These are phyloP conservation scores for Plebejus anna DNA, from an alignment of 2,888 invertebrate genomes.

Conservation along the genomic window DNA sequence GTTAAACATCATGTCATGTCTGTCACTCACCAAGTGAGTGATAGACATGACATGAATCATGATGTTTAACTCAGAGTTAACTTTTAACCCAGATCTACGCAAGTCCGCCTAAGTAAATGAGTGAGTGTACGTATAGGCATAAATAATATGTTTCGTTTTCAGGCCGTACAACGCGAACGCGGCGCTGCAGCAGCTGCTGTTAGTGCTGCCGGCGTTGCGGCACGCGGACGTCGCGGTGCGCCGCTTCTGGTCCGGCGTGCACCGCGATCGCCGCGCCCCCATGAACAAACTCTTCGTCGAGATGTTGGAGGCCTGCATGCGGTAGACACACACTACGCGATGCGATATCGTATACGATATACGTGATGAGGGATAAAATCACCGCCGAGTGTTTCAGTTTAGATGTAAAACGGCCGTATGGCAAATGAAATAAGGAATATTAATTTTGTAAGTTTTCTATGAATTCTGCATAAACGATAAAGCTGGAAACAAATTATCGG, in stretches of 20 bases:
- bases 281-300: slow-evolving; percentile 98
- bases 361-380: not conserved
- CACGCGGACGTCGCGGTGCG: slow-evolving; percentile 94
- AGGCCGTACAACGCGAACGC: slow-evolving; percentile 86
- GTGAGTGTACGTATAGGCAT: too few relatives aligned
- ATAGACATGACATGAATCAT: too few relatives aligned
- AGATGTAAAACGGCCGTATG: too few relatives aligned
- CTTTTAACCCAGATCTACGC: too few relatives aligned
- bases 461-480: too few relatives aligned
- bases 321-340: slow-evolving; percentile 57
- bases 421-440: too few relatives aligned
- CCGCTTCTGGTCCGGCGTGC: slow-evolving; percentile 93
- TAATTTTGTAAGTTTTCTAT: too few relatives aligned
- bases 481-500: too few relatives aligned
- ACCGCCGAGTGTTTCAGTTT: not conserved
- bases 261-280: slow-evolving; percentile 91
- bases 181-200: slow-evolving; percentile 91
- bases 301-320: slow-evolving; percentile 92
- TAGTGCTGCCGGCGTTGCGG: slow-evolving; percentile 92
- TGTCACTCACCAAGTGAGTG: too few relatives aligned
- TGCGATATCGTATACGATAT: not conserved
- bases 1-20: too few relatives aligned
- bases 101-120: too few relatives aligned
- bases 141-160: slow-evolving; percentile 30
- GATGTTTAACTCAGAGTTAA: too few relatives aligned